Conservation (phyloP, 2,797 vertebrate species). For the Labroides dimidiatus region DNA sequence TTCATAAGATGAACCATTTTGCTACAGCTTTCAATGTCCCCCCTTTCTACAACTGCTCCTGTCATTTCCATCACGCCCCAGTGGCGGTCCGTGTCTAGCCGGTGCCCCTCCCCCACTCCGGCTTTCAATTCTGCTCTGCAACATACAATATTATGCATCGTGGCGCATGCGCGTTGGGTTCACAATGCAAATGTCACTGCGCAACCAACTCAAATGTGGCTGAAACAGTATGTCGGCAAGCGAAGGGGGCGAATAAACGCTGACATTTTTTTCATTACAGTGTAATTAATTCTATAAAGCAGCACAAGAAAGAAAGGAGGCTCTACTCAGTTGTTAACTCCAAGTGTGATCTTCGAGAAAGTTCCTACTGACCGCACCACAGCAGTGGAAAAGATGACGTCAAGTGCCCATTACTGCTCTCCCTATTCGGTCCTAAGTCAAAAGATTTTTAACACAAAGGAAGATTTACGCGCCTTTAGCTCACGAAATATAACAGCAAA, state of each 20-base stretch:
- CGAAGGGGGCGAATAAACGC: background rate
- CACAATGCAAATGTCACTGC: slow-evolving; percentile 86
- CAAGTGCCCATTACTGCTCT: slow-evolving; percentile 72
- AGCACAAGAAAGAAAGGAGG: background rate
- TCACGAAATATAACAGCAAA: background rate
- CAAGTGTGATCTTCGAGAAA: slow-evolving; percentile 80
- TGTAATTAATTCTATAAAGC: background rate
- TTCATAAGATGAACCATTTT: slow-evolving; percentile 5
- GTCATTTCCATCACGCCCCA: slow-evolving; percentile 69
- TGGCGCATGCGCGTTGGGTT: slow-evolving; percentile 80
- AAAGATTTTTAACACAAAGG: background rate
- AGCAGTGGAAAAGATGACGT: slow-evolving; percentile 87
- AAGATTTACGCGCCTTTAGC: background rate
- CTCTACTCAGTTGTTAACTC: slow-evolving; percentile 17
- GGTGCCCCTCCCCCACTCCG: slow-evolving; percentile 74
- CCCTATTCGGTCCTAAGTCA: slow-evolving; percentile 47
- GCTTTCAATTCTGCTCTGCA: slow-evolving; percentile 78
- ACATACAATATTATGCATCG: slow-evolving; percentile 70
- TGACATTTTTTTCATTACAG: background rate
- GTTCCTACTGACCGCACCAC: slow-evolving; percentile 82
- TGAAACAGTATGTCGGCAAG: slow-evolving; percentile 27
- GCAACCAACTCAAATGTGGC: slow-evolving; percentile 73
- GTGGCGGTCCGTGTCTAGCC: slow-evolving; percentile 74
- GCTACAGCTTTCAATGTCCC: background rate
- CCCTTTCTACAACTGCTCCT: slow-evolving; percentile 42